These are phyloP conservation scores for Tetraodon nigroviridis DNA, from an alignment of 2,113 vertebrate species.

Conservation along the genomic window DNA sequence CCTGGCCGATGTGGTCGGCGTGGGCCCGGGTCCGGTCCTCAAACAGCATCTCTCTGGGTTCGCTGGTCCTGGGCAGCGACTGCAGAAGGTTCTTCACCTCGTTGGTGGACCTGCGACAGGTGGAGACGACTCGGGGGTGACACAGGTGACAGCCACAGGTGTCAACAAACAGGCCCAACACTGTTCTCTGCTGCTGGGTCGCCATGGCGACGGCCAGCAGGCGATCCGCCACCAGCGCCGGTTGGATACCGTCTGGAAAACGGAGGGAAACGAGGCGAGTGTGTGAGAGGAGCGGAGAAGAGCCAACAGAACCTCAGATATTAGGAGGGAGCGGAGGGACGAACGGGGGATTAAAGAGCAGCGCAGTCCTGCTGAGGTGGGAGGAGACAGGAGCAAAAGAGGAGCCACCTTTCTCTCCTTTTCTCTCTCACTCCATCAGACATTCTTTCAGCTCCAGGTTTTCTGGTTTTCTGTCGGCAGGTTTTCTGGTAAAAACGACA, in stretches of 20 bases:
- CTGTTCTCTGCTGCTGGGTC: too few species aligned
- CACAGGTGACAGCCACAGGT: too few species aligned
- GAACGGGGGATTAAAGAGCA: background rate
- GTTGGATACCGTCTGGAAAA: too few species aligned
- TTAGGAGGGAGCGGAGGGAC: background rate
- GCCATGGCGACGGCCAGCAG: too few species aligned
- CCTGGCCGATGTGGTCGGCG: conserved; percentile 96
- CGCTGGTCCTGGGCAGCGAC: conserved; percentile 95
- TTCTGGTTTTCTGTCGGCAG: too few species aligned
- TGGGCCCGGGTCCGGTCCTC: conserved; percentile 95
- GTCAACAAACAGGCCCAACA: too few species aligned
- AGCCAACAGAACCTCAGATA: conserved; percentile 4
- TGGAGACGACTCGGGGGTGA: too few species aligned
- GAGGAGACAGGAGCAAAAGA: background rate
- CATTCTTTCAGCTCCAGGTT: conserved; percentile 32
- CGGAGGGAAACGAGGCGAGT: conserved; percentile 15
- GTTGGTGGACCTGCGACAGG: conserved; percentile 86
- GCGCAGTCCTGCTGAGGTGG: too few species aligned
- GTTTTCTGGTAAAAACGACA: background rate
- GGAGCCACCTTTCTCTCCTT: background rate
- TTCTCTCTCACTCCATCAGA: background rate
- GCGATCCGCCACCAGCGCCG: too few species aligned
- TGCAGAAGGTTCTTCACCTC: conserved; percentile 99
- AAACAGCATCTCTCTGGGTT: conserved; percentile 95
- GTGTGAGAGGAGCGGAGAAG: background rate